Evolutionary conservation across 2,797 vertebrate genomes (phyloP), one percentile per base, ranked within the genome.

Genomic region (Paguma larvata): DNA sequence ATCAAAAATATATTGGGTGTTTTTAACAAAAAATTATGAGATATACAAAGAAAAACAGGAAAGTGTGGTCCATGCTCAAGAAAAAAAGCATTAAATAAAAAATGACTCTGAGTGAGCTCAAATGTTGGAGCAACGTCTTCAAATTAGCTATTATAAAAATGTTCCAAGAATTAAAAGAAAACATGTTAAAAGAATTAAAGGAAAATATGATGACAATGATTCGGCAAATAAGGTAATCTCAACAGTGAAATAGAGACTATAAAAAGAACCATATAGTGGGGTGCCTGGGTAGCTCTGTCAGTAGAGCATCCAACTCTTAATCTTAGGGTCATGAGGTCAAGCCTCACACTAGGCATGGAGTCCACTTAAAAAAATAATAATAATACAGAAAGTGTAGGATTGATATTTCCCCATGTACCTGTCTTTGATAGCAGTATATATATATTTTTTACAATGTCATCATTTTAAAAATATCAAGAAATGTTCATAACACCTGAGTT

Each of bases 211-310:
- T 38, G 63, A 83, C 30, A 94, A 12, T 48, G 18, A 94, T 14
- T 72, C 16, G 44, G 78, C 19, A 86, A 78, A 89, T 56, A 72
- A 48, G 9, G 59, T 34, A 70, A 85, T 77, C 67, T 96, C 41
- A 96, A 92, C 14, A 95, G 84, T 79, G 38, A 87, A 87, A 89
- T 8, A 93, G n/a, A 94, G 68, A 77, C 12, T 62, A 25, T 59
- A 89, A 85, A 79, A 94, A 95, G 59, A 94, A 80, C 3, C 5
- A 77, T 27, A 83, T 0, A 83, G 34, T 23, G 56, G 21, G 56
- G 56, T 8, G 21, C 19, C 56, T 59, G 56, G 21, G 56, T 59
- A 23, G 56, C 16, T 59, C 8, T 9, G 56, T 23, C 56, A 59
- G 56, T 59, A 59, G 8, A 59, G 19, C 56, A 59, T 59, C 19